Evolutionary conservation across 2,113 vertebrate genomes (phyloP), one percentile per base, ranked within the genome.

Genomic region (Calypte anna): DNA sequence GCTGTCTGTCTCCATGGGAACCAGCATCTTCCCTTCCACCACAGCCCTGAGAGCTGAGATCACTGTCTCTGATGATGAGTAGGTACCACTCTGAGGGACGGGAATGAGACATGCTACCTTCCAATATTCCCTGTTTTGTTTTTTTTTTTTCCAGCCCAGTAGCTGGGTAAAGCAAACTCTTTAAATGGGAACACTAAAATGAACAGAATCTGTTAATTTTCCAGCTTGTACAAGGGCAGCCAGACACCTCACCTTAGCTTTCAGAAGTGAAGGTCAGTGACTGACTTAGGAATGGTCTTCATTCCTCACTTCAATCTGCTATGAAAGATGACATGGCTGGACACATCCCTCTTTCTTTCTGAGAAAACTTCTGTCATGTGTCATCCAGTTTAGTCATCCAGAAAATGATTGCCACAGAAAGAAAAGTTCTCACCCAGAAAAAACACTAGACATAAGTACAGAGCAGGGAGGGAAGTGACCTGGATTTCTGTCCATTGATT

Each of bases 51-150:
- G 25, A 69, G 33, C 36, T 0, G 0, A 59, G 30, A 78, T 28
- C 1, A 0, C 31, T 50, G 51, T 2, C n/a, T 77, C 53, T 88
- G 72, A 5, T 0, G 7, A 54, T 85, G 62, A 0, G 0, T 0
- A 15, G 25, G 33, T 33, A 63, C 50, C 12, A 13, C 66, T 62
- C 43, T 2, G 0, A 88, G 27, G 44, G 5, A 40, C 0, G 0
- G 30, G 8, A 62, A 64, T 9, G 19, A 78, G 22, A 90, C 82
- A 14, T 14, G 15, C 12, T 82, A 12, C 28, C 27, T 51, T 73
- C 10, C 38, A n/a, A 8, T 31, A 62, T 3, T 55, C 40, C 70
- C 20, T 38, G 36, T 33, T 33, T 33, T 33, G 33, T 33, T 33
- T 33, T 33, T 16, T 40, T 31, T 75, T 73, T 88, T 75, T 12